These are phyloP conservation scores for Macaria notata DNA, from an alignment of 2,888 invertebrate species.

Conservation along the genomic window DNA sequence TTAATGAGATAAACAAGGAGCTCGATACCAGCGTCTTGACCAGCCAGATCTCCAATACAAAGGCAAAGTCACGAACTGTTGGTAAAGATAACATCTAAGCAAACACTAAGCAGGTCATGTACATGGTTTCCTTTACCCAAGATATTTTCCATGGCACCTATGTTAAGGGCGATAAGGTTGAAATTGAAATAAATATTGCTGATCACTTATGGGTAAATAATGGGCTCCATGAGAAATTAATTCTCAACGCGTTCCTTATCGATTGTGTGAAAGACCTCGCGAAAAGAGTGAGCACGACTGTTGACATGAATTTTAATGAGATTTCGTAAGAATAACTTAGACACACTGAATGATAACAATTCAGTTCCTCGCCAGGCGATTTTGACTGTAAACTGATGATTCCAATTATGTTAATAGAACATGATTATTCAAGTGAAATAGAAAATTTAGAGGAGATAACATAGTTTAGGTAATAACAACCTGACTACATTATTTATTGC, in stretches of 20 bases:
- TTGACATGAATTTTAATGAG: constrained; percentile 18
- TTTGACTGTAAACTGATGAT: neutral
- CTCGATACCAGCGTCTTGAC: too few species aligned
- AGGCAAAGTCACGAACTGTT: constrained; percentile 48
- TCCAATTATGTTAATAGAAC: neutral
- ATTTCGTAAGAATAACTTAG: neutral
- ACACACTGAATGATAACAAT: neutral
- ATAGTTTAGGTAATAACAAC: too few species aligned
- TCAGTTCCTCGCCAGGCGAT: neutral
- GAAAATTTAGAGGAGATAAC: too few species aligned
- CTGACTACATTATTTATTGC: too few species aligned
- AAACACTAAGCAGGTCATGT: constrained; percentile 51
- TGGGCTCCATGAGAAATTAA: constrained; percentile 43
- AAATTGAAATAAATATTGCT: constrained; percentile 13
- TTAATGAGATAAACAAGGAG: too few species aligned
- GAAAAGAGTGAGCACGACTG: constrained; percentile 18
- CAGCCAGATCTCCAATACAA: constrained; percentile 31
- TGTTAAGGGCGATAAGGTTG: constrained; percentile 4
- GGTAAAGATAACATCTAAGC: constrained; percentile 42
- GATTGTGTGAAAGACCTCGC: constrained; percentile 27
- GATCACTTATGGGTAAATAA: constrained; percentile 22
- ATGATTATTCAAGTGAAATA: too few species aligned
- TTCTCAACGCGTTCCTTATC: constrained; percentile 35
- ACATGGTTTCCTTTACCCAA: constrained; percentile 20
- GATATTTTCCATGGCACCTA: constrained; percentile 2